phyloP scores from a whole-genome alignment of 2,113 vertebrate species.

The Spheniscus mendiculus region DNA sequence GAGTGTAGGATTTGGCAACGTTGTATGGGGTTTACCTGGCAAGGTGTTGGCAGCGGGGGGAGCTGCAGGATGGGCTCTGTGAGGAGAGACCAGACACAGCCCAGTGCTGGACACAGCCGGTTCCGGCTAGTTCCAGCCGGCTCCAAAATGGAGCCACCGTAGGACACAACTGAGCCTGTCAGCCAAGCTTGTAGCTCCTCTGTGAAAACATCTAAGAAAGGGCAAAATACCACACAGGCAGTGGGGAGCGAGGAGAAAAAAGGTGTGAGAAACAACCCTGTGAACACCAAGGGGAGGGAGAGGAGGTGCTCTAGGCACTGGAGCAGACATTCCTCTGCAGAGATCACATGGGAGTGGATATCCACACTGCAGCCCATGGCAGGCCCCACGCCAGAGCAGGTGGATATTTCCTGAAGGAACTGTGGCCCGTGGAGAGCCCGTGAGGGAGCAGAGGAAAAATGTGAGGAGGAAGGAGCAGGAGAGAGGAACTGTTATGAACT shows the following conservation, averaged over 20 bases:
- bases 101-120: rapidly evolving
- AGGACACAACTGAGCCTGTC: too few relatives aligned
- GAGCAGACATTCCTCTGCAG: background rate
- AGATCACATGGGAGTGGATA: rapidly evolving
- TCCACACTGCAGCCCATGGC: too few relatives aligned
- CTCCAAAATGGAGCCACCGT: too few relatives aligned
- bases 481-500: background rate
- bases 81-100: background rate
- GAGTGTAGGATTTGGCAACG: background rate
- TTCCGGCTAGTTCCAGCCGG: background rate
- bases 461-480: background rate
- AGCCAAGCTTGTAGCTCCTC: background rate
- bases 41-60: rapidly evolving
- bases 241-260: background rate
- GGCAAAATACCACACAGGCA: too few relatives aligned
- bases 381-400: too few relatives aligned
- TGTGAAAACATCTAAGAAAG: background rate
- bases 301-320: too few relatives aligned
- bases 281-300: background rate
- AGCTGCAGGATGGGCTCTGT: background rate
- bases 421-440: background rate
- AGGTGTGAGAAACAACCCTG: background rate
- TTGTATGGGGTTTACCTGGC: background rate
- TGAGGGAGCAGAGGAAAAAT: background rate
- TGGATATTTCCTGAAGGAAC: background rate